phyloP scores from a whole-genome alignment of 2,797 vertebrate genomes.

The Lophius americanus region DNA sequence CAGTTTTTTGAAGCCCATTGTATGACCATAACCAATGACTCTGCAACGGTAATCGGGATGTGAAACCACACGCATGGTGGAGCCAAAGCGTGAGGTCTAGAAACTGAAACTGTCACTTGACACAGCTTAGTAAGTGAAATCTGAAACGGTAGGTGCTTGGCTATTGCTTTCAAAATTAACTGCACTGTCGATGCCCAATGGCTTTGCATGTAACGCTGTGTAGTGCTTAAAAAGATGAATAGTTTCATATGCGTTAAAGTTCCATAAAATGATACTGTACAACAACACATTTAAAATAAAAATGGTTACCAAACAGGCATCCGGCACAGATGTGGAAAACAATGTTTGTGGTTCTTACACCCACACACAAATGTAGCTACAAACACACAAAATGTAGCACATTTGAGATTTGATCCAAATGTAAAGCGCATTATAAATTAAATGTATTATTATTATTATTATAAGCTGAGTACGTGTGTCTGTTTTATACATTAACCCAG shows the following conservation, averaged over 20 bases:
- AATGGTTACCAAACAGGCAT: constrained; percentile 20
- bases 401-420: no score
- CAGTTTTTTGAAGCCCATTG: constrained; percentile 22
- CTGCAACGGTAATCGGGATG: constrained; percentile 53
- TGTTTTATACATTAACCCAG: constrained; percentile 32
- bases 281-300: constrained; percentile 1
- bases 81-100: constrained; percentile 34
- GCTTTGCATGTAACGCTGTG: constrained; percentile 10
- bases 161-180: constrained; percentile 47
- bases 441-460: no score
- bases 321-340: constrained; percentile 24
- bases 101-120: constrained; percentile 71
- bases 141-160: constrained; percentile 49
- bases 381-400: constrained; percentile 2
- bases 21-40: constrained; percentile 17
- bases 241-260: no score
- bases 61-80: constrained; percentile 61
- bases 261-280: neutral
- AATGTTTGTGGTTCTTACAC: constrained; percentile 22
- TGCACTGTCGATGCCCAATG: constrained; percentile 22
- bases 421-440: no score
- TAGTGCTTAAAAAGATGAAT: neutral
- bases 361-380: constrained; percentile 5
- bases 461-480: neutral
- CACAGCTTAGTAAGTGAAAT: constrained; percentile 73